Conservation (phyloP, 2,888 invertebrate genomes). For the Xestia xanthographa region DNA sequence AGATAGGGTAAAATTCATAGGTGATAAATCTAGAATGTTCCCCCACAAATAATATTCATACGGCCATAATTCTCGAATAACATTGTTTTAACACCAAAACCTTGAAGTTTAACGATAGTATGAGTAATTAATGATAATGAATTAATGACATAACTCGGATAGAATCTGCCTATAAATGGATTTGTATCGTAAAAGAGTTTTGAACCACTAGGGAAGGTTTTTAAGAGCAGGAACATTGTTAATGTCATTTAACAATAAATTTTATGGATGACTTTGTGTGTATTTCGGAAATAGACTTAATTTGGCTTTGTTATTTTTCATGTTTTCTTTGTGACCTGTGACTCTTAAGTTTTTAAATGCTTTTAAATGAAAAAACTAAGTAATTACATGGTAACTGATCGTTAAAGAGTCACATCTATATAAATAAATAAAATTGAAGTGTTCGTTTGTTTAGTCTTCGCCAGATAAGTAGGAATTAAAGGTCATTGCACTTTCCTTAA, state of each 20-base stretch:
- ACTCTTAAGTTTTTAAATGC: too few relatives aligned
- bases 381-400: too few relatives aligned
- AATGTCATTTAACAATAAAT: background rate
- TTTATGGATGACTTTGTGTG: background rate
- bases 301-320: background rate
- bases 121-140: constrained; percentile 55
- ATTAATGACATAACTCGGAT: constrained; percentile 55
- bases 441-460: too few relatives aligned
- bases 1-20: constrained; percentile 36
- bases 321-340: background rate
- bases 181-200: constrained; percentile 55
- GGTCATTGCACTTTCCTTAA: too few relatives aligned
- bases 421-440: too few relatives aligned
- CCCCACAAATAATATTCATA: constrained; percentile 45
- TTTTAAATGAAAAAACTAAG: too few relatives aligned
- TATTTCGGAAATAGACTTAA: background rate
- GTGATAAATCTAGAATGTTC: constrained; percentile 43
- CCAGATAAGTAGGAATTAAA: too few relatives aligned
- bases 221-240: constrained; percentile 5
- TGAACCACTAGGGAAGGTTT: constrained; percentile 21
- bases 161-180: constrained; percentile 51
- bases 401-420: too few relatives aligned
- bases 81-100: constrained; percentile 56
- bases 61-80: constrained; percentile 32
- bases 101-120: constrained; percentile 54